Evolutionary conservation across 1,140 invertebrate genomes (phyloP), one percentile per base, ranked within the genome.

Genomic region (Gonatopus flavifemur): DNA sequence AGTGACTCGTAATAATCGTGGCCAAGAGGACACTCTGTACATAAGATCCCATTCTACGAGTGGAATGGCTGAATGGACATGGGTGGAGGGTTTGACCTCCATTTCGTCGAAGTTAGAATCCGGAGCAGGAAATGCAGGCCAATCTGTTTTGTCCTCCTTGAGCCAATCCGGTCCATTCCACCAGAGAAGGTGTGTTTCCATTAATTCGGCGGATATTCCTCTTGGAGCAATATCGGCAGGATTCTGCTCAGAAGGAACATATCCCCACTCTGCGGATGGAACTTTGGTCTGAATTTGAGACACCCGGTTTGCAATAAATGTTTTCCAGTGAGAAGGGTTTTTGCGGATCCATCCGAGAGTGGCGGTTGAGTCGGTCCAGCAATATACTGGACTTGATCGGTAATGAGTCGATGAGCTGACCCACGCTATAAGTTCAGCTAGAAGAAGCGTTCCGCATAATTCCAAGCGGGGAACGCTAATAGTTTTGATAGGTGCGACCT

Each of bases 221-320:
- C 49, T 16, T 5, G 24, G 32, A 18, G 41, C 49, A 12, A 44
- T 6, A 15, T 52, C 42, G 13, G 49, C 49, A 0, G 49, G 49
- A 39, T 52, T 52, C 5, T 44, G 16, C 4, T 4, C 3, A 0
- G 35, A 36, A 3, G 31, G 33, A 10, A 52, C 25, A 19, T 45
- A 42, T 3, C 28, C 12, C 49, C 49, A 51, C 1, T 19, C 18
- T 4, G 16, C 33, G 6, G 30, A 6, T 18, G 33, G 24, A 1
- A 44, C 8, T 2, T 8, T 8, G 7, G 15, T 16, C 8, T 38
- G 0, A 21, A 44, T 44, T 18, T 44, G n/a, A 15, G 20, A 30
- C 2, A 51, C 33, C n/a, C 40, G 3, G 13, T 51, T 51, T 1
- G 41, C 24, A 0, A 33, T 25, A 21, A 51, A 51, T 0, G 13